Base-by-base conservation (phyloP, 2,113 vertebrate species). In the Puffinus mauretanicus region DNA sequence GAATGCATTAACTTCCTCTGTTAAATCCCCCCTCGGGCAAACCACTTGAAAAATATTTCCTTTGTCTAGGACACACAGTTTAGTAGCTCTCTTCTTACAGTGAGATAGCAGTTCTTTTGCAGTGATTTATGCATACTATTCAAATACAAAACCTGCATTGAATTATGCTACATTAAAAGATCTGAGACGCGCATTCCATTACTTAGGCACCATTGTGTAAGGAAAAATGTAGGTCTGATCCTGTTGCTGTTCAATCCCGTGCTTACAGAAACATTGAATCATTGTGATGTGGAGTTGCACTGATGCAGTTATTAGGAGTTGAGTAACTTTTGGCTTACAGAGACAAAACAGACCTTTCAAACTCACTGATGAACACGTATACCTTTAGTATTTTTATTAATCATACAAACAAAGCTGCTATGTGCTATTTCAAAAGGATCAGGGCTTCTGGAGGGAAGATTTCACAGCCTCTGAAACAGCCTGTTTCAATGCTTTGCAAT, bases 1-100 rank as follows among this genome's bases (percentile, higher is more conserved):
- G 87, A 96, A 98, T 97, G 90, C 96, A 97, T 97, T 97, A 98
- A 94, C 95, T 97, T 97, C 73, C 85, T 90, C 65, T 3, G 77
- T 66, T 96, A 95, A 97, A 97, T 96, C 86, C 93, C 88, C 93
- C 94, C 75, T 86, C 88, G 95, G 94, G 96, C 96, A 96, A 97
- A 86, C 51, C 62, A 83, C 93, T 97, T 97, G 94, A 91, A 97
- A 97, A 97, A 97, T 96, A 94, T 81, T 94, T 95, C 95, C 90
- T 96, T 97, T 97, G 86, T 96, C 95, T 93, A 66, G 67, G 90
- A 95, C 49, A 84, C 65, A 88, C 38, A 94, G 58, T 93, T 93
- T 96, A 93, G 93, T 77, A 87, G 58, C 86, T 90, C 44, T 91
- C 93, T 93, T 92, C 95, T 83, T 95, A 82, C 58, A 69, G 79